Percentiles rank a stretch among this genome's conserved stretches.
Conservation (phyloP, 2,797 vertebrate genomes). For the Phalanger gymnotis region DNA sequence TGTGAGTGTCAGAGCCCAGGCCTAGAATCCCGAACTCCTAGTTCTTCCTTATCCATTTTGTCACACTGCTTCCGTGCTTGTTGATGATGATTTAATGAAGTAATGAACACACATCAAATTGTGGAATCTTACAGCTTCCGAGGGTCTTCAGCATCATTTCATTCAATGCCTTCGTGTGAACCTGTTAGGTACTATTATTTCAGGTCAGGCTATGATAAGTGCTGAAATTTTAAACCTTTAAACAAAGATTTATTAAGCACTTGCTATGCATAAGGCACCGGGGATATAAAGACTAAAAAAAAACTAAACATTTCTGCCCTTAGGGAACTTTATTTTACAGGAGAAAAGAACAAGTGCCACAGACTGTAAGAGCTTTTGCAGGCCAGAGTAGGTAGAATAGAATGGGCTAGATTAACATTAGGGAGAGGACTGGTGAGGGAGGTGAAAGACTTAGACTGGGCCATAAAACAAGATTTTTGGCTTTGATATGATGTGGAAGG, state of each 20-base stretch:
- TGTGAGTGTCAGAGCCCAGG: neutral
- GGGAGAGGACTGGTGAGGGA: neutral
- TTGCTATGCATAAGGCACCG: neutral
- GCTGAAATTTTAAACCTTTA: neutral
- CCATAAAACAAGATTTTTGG: neutral
- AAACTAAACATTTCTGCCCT: neutral
- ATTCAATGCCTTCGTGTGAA: neutral
- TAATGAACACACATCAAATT: neutral
- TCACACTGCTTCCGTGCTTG: neutral
- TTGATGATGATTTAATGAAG: neutral
- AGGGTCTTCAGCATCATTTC: neutral
- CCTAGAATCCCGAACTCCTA: neutral
- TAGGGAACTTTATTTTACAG: neutral
- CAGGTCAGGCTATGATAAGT: neutral
- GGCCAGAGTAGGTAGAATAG: neutral
- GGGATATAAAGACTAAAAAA: neutral
- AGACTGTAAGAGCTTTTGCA: no score
- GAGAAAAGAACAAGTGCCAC: neutral
- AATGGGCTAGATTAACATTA: neutral
- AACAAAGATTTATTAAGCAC: neutral
- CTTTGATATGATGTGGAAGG: neutral
- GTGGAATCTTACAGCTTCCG: neutral
- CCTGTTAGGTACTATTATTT: neutral
- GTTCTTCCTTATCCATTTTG: neutral
- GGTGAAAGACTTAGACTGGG: neutral